These are phyloP conservation scores for Leptogaster cylindrica DNA, from an alignment of 2,888 invertebrate genomes.

Conservation along the genomic window DNA sequence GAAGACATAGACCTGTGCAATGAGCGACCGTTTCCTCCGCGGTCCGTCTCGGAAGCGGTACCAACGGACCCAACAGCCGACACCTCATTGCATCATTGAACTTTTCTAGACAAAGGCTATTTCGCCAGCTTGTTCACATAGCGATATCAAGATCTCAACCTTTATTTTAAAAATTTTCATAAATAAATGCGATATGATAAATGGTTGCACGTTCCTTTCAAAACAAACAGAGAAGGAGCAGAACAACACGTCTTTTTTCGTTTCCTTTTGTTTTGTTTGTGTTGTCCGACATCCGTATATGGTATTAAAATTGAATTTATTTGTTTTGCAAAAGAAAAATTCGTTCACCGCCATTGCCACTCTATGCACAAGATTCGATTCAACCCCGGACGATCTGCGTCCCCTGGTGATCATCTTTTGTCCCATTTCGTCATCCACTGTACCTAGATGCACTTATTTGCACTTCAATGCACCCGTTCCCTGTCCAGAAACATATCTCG, in stretches of 20 bases:
- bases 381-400: no score
- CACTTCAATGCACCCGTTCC: neutral
- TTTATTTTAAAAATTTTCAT: conserved; percentile 2
- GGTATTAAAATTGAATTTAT: conserved; percentile 15
- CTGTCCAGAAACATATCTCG: neutral
- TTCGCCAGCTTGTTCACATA: conserved; percentile 9
- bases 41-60: no score
- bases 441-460: conserved; percentile 14
- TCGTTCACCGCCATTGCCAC: neutral
- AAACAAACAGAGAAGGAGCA: neutral
- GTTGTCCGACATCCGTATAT: conserved; percentile 8
- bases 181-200: conserved; percentile 26
- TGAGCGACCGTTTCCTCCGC: neutral
- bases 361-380: no score
- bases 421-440: conserved; percentile 19
- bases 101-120: neutral
- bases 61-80: no score
- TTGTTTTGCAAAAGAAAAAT: neutral
- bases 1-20: no score
- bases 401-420: no score
- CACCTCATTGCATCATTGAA: neutral
- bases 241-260: neutral
- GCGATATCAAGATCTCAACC: conserved; percentile 1
- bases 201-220: conserved; percentile 12
- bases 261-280: neutral